phyloP scores from a whole-genome alignment of 2,113 vertebrate species.

The Brevimyrus niger region DNA sequence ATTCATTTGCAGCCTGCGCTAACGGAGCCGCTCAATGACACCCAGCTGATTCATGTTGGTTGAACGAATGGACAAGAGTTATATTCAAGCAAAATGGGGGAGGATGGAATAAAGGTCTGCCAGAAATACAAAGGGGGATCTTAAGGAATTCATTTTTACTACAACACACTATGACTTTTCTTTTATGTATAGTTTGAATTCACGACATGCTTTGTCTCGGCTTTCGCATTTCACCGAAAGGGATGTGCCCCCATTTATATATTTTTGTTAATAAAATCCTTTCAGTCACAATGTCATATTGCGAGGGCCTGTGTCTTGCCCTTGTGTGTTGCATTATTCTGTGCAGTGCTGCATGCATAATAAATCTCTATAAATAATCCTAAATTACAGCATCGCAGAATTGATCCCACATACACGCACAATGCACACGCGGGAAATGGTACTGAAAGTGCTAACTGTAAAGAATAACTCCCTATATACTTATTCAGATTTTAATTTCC shows the following conservation, averaged over 20 bases:
- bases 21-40: not conserved
- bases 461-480: not conserved
- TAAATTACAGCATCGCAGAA: not conserved
- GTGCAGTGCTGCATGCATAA: not conserved
- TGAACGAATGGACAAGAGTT: not conserved
- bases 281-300: not conserved
- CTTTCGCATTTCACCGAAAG: not conserved
- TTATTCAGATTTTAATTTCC: not conserved
- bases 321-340: not conserved
- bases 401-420: not conserved
- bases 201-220: not conserved
- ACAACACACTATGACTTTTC: not conserved
- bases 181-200: not conserved
- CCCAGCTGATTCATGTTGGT: not conserved
- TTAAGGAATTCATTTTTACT: not conserved
- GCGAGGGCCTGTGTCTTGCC: not conserved
- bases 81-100: not conserved
- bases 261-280: not conserved
- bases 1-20: not conserved
- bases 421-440: not conserved
- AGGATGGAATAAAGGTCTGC: not conserved
- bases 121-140: not conserved
- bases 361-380: not conserved
- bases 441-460: not conserved
- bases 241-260: not conserved